These are phyloP conservation scores for Polydrusus cervinus DNA, from an alignment of 2,888 invertebrate genomes.

Conservation along the genomic window DNA sequence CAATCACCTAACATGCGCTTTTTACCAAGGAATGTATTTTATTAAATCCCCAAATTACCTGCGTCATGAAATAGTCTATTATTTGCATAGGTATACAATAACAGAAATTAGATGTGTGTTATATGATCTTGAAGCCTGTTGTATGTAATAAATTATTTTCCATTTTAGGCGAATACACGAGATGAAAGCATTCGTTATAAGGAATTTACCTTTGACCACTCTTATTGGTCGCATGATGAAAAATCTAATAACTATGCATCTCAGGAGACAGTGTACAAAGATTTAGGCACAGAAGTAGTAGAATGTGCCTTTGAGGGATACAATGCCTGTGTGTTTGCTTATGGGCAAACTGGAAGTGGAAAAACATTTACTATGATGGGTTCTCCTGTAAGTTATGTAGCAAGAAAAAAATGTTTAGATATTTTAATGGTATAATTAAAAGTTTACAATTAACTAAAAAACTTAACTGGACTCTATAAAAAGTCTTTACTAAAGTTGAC, in stretches of 20 bases:
- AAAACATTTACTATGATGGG: slow-evolving; percentile 97
- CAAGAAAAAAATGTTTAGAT: background rate
- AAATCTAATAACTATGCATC: slow-evolving; percentile 83
- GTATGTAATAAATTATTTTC: background rate
- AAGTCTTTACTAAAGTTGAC: no score
- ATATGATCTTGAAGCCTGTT: no score
- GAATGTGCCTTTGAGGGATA: slow-evolving; percentile 89
- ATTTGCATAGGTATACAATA: no score
- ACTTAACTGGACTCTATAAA: no score
- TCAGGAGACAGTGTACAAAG: slow-evolving; percentile 87
- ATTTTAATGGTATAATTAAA: no score
- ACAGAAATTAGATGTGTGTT: no score
- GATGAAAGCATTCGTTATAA: slow-evolving; percentile 76
- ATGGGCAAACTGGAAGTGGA: slow-evolving; percentile 93
- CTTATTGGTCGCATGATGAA: slow-evolving; percentile 88
- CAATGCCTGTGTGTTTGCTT: slow-evolving; percentile 93
- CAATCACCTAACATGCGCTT: no score
- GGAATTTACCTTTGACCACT: slow-evolving; percentile 92
- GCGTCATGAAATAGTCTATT: no score
- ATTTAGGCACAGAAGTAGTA: slow-evolving; percentile 85
- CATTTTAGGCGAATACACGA: slow-evolving; percentile 66
- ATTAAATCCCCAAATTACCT: no score
- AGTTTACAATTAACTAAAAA: no score
- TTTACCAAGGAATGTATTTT: no score
- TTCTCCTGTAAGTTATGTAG: slow-evolving; percentile 71